phyloP scores from a whole-genome alignment of 53 echinoderm and acorn worm species.

The Astropecten irregularis region DNA sequence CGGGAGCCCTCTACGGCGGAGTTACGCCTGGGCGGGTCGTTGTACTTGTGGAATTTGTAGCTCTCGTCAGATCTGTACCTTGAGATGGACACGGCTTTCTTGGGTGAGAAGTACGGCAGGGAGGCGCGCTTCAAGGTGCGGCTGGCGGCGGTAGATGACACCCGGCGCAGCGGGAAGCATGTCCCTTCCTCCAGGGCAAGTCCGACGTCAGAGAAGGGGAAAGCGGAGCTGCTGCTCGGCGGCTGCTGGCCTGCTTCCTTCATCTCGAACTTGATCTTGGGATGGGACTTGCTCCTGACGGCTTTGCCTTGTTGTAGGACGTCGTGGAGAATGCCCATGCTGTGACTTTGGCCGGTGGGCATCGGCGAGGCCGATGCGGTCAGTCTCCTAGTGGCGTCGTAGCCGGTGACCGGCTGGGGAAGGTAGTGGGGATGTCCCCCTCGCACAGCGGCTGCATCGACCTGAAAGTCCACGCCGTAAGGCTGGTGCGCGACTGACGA shows the following conservation, averaged over 20 bases:
- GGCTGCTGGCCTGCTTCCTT: neutral
- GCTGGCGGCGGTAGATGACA: conserved; percentile 7
- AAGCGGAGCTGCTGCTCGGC: neutral
- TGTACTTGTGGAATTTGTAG: neutral
- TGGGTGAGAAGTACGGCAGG: conserved; percentile 8
- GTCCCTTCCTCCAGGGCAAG: neutral
- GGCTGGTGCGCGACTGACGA: neutral
- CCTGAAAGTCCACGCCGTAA: neutral
- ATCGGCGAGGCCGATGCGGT: neutral
- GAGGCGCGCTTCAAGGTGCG: conserved; percentile 20
- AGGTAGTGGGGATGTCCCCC: neutral
- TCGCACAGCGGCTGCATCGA: neutral
- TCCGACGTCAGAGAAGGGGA: neutral
- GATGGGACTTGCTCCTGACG: neutral
- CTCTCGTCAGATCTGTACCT: conserved; percentile 25
- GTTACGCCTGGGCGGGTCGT: neutral
- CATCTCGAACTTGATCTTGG: conserved; percentile 9
- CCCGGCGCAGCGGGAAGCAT: conserved; percentile 30
- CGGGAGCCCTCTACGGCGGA: neutral
- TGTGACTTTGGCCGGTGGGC: conserved; percentile 5
- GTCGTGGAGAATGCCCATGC: neutral
- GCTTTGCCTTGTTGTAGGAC: neutral
- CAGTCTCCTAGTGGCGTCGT: neutral
- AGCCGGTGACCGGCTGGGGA: neutral
- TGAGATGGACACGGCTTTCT: conserved; percentile 7